Evolutionary conservation across 2,113 vertebrate species (phyloP), one percentile per base, ranked within the genome.

Genomic region (Fulica atra): DNA sequence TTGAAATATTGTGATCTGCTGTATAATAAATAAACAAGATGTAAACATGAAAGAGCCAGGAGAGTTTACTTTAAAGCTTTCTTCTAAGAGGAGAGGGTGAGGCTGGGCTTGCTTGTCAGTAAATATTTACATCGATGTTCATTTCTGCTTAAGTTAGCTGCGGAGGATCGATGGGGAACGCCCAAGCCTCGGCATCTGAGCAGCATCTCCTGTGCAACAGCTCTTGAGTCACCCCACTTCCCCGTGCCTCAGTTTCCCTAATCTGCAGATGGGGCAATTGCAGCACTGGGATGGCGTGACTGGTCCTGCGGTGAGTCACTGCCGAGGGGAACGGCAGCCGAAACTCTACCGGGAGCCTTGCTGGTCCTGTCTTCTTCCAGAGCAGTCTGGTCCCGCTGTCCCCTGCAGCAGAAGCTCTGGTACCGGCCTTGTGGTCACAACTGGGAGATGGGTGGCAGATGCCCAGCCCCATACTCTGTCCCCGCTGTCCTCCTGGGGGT

Each of bases 191-290:
- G 71, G 93, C 94, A 94, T 92, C 89, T 15, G 88, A 95, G 86
- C 78, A 92, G 94, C 92, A 90, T 95, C 94, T 96, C 91, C 96
- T 96, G 86, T 92, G 93, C 89, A 95, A 89, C 96, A 97, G 81
- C 92, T 94, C 80, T 95, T 96, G 96, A 96, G 92, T 96, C 96
- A 95, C 85, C 51, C 80, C 91, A 95, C 94, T 97, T 96, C 96
- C 96, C 93, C 18, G 92, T 97, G 97, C 97, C 96, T 97, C 95
- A 96, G 94, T 96, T 97, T 97, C 95, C 95, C 96, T 95, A 97
- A 96, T 96, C 93, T 94, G 91, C 63, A 94, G 93, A 96, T 96
- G 96, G 93, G 92, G 95, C 91, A 97, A 96, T 92, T 92, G 86
- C 2, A 2, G 96, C 81, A 91, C 86, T 0, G 66, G 94, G 96